These are phyloP conservation scores for Zelleria hepariella DNA, from an alignment of 2,888 invertebrate species.

Conservation along the genomic window DNA sequence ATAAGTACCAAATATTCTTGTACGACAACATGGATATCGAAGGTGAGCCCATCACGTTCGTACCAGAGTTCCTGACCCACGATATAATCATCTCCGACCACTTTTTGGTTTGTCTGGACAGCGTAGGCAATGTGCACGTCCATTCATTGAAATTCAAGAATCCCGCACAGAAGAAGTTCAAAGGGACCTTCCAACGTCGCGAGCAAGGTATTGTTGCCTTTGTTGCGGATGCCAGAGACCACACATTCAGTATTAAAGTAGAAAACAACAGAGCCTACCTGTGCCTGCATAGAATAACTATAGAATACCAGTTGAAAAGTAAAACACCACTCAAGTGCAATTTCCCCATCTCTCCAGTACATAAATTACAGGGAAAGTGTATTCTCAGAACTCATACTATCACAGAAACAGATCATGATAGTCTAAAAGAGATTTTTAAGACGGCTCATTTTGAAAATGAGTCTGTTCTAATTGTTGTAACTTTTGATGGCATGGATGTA, in stretches of 20 bases:
- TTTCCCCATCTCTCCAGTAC: conserved; percentile 17
- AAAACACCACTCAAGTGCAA: conserved; percentile 18
- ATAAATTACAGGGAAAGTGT: conserved; percentile 19
- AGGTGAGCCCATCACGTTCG: conserved; percentile 22
- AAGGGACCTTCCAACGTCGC: conserved; percentile 29
- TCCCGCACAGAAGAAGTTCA: conserved; percentile 29
- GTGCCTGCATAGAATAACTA: conserved; percentile 28
- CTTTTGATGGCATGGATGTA: conserved; percentile 33
- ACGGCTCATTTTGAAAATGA: conserved; percentile 14
- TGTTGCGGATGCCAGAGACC: conserved; percentile 20
- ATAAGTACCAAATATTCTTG: conserved; percentile 52
- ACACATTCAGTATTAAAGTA: conserved; percentile 31
- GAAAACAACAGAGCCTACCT: conserved; percentile 27
- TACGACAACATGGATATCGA: conserved; percentile 37
- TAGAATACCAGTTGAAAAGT: conserved; percentile 30
- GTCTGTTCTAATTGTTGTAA: conserved; percentile 25
- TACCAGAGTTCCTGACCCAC: conserved; percentile 37
- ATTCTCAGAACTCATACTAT: conserved; percentile 21
- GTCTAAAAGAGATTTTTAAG: conserved; percentile 21
- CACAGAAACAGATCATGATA: conserved; percentile 14
- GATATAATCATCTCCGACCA: conserved; percentile 31
- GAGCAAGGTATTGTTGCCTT: conserved; percentile 25
- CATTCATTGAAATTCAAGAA: conserved; percentile 43
- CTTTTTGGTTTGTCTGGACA: conserved; percentile 42
- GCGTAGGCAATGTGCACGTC: conserved; percentile 31